Base-by-base conservation (phyloP, 2,797 vertebrate species). In the Cygnus olor region DNA sequence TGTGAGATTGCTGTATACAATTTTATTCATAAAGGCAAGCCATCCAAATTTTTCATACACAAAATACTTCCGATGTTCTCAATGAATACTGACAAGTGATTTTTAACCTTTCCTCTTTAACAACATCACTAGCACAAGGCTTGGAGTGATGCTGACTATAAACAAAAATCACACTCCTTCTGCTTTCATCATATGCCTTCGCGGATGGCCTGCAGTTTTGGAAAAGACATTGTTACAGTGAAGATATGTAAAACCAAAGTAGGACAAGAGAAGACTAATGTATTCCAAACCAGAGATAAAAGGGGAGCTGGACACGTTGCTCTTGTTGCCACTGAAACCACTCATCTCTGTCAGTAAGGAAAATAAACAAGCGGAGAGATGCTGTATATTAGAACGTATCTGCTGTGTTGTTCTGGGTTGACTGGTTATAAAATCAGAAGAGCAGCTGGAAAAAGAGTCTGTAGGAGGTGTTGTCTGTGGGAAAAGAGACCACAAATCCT, bases 241-340 rank as follows among this genome's bases (percentile, higher is more conserved):
- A 85, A 60, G 57, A 36, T 7, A 8, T 64, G 8, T 40, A 79
- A 91, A 74, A 77, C 21, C 40, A 25, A 79, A 68, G 69, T 2
- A 83, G 80, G 10, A 42, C 6, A 20, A 80, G 49, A 74, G 45
- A 68, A 60, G 51, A 72, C 11, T 63, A 13, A 32, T 19, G 13
- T 54, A 12, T 79, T 86, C 51, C 47, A 51, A 36, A 27, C 38
- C 30, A 14, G 53, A 92, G 56, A 70, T 70, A 70, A 68, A 88
- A 84, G 14, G 17, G 32, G 42, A 89, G 25, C 18, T 64, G 85
- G 84, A 88, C 38, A 56, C 15, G 9, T 80, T 89, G 24, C 14
- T 76, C 53, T 53, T 42, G 82, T 93, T 94, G 71, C 85, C 65
- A 32, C 73, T 92, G 96, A 90, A 96, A 95, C 88, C 34, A 60